Base-by-base conservation (phyloP, 2,797 vertebrate species). In the Acanthurus lineatus region DNA sequence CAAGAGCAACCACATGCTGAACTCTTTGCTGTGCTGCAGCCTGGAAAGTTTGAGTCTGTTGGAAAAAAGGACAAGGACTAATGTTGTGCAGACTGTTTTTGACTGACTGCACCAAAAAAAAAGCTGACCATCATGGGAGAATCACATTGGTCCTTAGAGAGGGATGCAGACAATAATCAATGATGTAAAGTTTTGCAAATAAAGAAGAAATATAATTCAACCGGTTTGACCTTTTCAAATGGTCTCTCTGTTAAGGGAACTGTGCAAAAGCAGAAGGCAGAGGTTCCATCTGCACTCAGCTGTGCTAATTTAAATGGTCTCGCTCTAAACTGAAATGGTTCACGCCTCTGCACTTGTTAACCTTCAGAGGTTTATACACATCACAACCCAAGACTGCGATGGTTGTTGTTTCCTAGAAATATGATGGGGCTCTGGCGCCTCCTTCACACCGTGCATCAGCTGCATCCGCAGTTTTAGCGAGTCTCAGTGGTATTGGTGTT, bases 391-490 rank as follows among this genome's bases (percentile, higher is more conserved):
- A 73, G 35, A 12, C 5, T n/a, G 68, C 38, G 0, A n/a, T 56
- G 10, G 58, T 65, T 89, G 70, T 70, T 2, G 72, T 92, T 91
- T 93, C 88, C 90, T 93, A 79, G 91, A 92, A 94, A 84, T 92
- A 54, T 8, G 60, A 52, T 40, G 40, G 38, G 19, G 25, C 59
- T n/a, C 64, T 20, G 19, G 54, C 68, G 11, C 57, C 70, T 69
- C 45, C 15, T 8, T 57, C 11, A 2, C 40, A 3, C 63, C 0
- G 38, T 66, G 64, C 42, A 0, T 67, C 32, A 40, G 77, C 73
- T 89, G 84, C 80, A 81, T 60, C 83, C 0, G 47, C 77, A 85
- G 28, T 35, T 69, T 69, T 52, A 60, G 62, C 45, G 5, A 45
- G 28, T 10, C 76, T 71, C 79, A 73, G 52, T 4, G 20, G 20